Evolutionary conservation across 2,888 invertebrate genomes (phyloP).

Genomic region (Cryptocephalus primarius): DNA sequence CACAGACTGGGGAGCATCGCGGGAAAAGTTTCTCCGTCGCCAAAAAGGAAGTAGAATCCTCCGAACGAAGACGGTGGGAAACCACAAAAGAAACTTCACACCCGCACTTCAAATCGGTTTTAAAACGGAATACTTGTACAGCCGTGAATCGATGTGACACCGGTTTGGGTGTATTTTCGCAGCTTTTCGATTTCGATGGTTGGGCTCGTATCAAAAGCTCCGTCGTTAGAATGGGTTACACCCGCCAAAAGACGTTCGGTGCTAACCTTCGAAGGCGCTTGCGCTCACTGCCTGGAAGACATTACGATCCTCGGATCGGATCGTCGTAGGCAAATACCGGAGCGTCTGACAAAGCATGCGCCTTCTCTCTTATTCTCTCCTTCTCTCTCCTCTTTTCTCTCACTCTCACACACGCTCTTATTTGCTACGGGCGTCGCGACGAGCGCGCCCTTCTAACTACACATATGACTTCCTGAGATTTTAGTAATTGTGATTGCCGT

Average conservation of each 20-base stretch:
- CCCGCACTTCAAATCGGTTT: too few species aligned
- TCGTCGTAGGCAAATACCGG: neutral
- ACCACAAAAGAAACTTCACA: too few species aligned
- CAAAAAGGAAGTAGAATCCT: too few species aligned
- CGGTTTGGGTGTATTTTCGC: neutral
- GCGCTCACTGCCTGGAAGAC: constrained; percentile 1
- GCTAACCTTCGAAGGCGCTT: neutral
- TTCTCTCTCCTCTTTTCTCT: neutral
- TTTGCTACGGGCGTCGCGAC: too few species aligned
- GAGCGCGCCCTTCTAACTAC: too few species aligned
- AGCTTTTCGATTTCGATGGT: neutral
- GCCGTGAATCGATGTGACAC: too few species aligned
- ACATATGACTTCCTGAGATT: too few species aligned
- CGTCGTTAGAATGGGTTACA: neutral
- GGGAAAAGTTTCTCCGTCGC: too few species aligned
- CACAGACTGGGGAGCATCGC: too few species aligned
- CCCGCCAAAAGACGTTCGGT: constrained; percentile 2
- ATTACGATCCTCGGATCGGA: neutral
- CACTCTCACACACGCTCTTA: neutral
- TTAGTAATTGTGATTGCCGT: too few species aligned
- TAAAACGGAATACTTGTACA: too few species aligned
- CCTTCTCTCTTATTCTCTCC: neutral
- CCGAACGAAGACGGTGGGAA: too few species aligned
- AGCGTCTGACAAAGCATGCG: neutral
- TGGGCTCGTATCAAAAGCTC: neutral